phyloP scores from a whole-genome alignment of 2,113 vertebrate genomes.

The Pycnonotus jocosus region DNA sequence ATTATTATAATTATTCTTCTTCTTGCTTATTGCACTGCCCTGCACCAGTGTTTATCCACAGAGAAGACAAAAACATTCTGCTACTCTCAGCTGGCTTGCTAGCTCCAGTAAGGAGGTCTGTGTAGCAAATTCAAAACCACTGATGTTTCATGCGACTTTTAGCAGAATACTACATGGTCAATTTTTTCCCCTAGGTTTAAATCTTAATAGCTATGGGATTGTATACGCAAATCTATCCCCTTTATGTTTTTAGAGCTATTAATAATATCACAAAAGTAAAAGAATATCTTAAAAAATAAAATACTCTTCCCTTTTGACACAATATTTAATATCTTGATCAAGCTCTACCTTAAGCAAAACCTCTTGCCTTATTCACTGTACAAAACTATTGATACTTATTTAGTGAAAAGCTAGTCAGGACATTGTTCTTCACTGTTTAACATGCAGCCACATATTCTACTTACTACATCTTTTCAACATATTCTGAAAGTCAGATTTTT shows the following conservation, averaged over 20 bases:
- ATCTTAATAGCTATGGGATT: not conserved
- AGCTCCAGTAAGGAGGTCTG: not conserved
- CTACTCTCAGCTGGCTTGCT: not conserved
- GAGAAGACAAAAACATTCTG: not conserved
- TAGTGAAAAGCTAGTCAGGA: not conserved
- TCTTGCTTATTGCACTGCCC: not conserved
- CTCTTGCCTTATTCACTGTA: not conserved
- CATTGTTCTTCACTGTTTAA: not conserved
- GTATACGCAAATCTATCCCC: not conserved
- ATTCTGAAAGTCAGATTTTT: not conserved
- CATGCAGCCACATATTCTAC: not conserved
- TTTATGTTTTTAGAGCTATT: not conserved
- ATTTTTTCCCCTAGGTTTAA: not conserved
- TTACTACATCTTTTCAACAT: not conserved
- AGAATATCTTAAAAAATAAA: not conserved
- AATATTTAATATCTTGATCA: not conserved
- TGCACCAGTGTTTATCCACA: not conserved
- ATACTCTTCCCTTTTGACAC: not conserved
- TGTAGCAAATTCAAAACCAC: not conserved
- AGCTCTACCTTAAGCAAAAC: not conserved
- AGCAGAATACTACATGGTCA: no score
- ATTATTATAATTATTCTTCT: not conserved
- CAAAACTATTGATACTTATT: not conserved
- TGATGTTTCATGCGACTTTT: not conserved
- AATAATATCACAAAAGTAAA: not conserved